Percentiles rank a stretch among this genome's conserved stretches.
Evolutionary conservation across 2,888 invertebrate species (phyloP).

Genomic region (Ophion slaviceki): DNA sequence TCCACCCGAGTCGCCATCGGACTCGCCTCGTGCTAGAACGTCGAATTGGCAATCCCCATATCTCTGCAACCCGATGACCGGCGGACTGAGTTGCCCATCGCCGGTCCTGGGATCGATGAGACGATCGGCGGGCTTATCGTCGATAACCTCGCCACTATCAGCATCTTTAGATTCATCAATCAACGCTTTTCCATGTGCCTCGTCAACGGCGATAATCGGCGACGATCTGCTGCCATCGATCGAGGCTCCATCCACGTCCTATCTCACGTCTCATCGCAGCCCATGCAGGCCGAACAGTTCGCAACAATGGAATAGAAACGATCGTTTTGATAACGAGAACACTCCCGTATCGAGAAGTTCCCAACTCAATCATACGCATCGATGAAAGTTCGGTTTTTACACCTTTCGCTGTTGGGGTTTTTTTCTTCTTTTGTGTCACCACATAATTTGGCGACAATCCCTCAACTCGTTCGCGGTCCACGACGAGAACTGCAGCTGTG

Average conservation of each 20-base stretch:
- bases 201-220: constrained; percentile 38
- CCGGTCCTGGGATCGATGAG: constrained; percentile 5
- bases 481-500: constrained; percentile 38
- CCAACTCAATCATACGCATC: constrained; percentile 52
- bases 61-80: not conserved
- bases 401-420: not conserved
- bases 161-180: constrained; percentile 39
- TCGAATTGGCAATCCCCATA: constrained; percentile 48
- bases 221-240: constrained; percentile 33
- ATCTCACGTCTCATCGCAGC: constrained; percentile 25
- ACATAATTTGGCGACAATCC: constrained; percentile 30
- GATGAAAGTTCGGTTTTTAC: constrained; percentile 33
- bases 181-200: constrained; percentile 34
- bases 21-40: constrained; percentile 35
- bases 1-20: constrained; percentile 73
- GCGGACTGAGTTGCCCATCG: not conserved
- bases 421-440: not conserved
- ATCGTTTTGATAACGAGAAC: constrained; percentile 38
- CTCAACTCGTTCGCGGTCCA: not conserved
- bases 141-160: constrained; percentile 28
- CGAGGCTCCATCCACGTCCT: constrained; percentile 27
- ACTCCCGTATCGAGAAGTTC: constrained; percentile 40
- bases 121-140: constrained; percentile 47
- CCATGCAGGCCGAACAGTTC: constrained; percentile 19
- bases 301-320: constrained; percentile 33